Base-by-base conservation (phyloP, 1,140 invertebrate genomes). In the Gonioctena quinquepunctata region DNA sequence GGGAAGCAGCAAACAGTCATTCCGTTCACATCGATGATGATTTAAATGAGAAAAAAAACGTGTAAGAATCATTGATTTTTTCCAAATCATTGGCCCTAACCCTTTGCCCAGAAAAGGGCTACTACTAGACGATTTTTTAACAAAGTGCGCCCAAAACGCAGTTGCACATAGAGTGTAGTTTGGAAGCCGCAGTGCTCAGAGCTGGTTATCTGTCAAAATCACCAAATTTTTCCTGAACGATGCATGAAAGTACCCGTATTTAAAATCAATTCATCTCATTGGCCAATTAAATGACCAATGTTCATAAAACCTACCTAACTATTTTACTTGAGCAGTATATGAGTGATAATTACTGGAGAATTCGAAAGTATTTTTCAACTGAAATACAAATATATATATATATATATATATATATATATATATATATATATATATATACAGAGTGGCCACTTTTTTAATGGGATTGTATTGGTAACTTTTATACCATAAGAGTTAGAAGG, bases 181-280 rank as follows among this genome's bases (percentile, higher is more conserved):
- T 77, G 76, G 74, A 77, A 77, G 74, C 76, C 72, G 72, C 76
- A 71, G 64, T 66, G 74, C 69, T 73, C 65, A 68, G 28, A 63
- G 63, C 64, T 63, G 59, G 50, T 75, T 69, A 70, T 57, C 63
- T 72, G 66, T 57, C 66, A 69, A 67, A 68, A 49, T 61, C 54
- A 2, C 52, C 18, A 54, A 21, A 54, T 3, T 11, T 5, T 2
- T 22, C 11, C 18, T 22, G 5, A 60, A 54, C 18, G 19, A 54
- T 19, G 25, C 25, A 33, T 60, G 19, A 61, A 52, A 56, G n/a
- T 71, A 62, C 52, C 60, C 54, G 50, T 68, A 59, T 33, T 25
- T 68, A 65, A 27, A 66, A 60, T 62, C 59, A 64, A 49, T 70
- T 57, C 18, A 59, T 54, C 16, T 42, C 56, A 18, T 48, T 49